Evolutionary conservation across 2,888 invertebrate genomes (phyloP), one percentile per base, ranked within the genome.

Genomic region (Agapetus fuscipes): DNA sequence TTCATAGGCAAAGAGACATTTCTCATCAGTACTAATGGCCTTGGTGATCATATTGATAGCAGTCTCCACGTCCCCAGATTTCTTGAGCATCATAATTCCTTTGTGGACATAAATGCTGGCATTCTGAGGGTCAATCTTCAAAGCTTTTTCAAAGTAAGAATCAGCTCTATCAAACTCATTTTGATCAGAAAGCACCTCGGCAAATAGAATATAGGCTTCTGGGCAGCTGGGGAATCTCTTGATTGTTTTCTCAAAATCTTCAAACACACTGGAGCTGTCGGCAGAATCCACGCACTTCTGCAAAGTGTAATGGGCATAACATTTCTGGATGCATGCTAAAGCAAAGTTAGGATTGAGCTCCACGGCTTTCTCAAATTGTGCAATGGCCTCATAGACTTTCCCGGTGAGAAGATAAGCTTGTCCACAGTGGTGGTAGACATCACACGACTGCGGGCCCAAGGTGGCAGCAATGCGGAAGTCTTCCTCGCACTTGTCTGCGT

Each of bases 1-100:
- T 69, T 96, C 96, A 61, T 88, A 94, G 6, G 90, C 95, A 69
- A 93, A 84, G 64, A 90, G 88, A 69, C 93, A 95, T 60, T 86
- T 87, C 34, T 85, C 81, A 66, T 96, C 96, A 53, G 90, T 72
- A 56, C 83, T 77, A 49, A 95, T 78, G 1, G 90, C 90, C 59
- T 82, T 76, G 47, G 80, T 78, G 54, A 95, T 84, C 43, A 84
- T 67, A 49, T 77, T 71, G 0, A 87, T 73, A 14, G 90, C 86
- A 54, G 79, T 79, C 9, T 84, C 80, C 44, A 88, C 75, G 55
- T 91, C 83, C 41, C 83, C 84, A 50, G 78, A 83, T 79, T 87
- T 89, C 56, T 91, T 90, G 39, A 95, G 66, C 50, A 80, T 72
- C 50, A 94, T 73, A 40, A 86, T 64, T 12, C 86, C 94, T 62